Evolutionary conservation across 2,888 invertebrate genomes (phyloP).

Genomic region (Drosophila fungiperda): DNA sequence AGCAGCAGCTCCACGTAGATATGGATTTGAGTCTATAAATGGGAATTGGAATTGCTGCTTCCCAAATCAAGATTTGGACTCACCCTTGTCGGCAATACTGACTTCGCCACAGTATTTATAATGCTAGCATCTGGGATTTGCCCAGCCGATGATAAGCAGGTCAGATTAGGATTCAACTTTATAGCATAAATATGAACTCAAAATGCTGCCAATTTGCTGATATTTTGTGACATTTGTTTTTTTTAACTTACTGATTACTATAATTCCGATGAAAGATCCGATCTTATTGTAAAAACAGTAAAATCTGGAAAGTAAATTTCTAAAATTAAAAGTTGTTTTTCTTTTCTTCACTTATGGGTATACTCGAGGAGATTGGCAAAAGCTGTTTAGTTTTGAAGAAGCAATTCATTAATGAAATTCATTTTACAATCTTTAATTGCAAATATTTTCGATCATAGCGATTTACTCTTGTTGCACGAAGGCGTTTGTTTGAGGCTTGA

Average conservation of each 20-base stretch:
- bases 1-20: conserved; percentile 53
- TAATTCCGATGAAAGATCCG: conserved; percentile 6
- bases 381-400: background rate
- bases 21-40: conserved; percentile 50
- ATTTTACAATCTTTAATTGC: background rate
- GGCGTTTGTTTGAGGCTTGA: background rate
- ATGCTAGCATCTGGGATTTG: conserved; percentile 85
- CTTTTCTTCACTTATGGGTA: too few relatives aligned
- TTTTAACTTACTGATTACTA: conserved; percentile 21
- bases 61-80: background rate
- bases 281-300: too few relatives aligned
- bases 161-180: conserved; percentile 8
- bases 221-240: conserved; percentile 10
- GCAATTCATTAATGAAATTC: background rate
- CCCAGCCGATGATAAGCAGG: conserved; percentile 80
- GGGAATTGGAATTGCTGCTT: background rate
- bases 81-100: conserved; percentile 25
- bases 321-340: too few relatives aligned
- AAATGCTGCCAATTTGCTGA: conserved; percentile 12
- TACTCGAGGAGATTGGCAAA: background rate
- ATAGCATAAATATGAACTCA: background rate
- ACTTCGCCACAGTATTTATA: conserved; percentile 39
- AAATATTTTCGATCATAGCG: background rate
- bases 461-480: background rate
- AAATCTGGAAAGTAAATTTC: too few relatives aligned